A percentile compares a stretch with the other conserved stretches of the same genome.
These are phyloP conservation scores for Trachops cirrhosus DNA, from an alignment of 2,797 vertebrate species.

Conservation along the genomic window DNA sequence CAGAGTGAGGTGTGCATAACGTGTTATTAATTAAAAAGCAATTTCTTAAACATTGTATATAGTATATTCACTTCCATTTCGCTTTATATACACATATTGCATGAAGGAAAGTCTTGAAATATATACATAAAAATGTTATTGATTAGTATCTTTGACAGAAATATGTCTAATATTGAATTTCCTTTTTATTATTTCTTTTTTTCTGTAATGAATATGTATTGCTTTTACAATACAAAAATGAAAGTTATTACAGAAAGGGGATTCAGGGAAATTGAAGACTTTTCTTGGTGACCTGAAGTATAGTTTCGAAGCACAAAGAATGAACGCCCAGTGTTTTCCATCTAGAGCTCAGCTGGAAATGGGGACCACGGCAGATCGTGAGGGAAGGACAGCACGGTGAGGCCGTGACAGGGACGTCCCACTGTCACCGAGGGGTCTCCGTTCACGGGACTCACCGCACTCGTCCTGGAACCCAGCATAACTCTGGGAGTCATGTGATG, in stretches of 20 bases:
- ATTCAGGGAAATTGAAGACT: neutral
- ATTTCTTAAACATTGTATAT: neutral
- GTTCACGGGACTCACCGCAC: neutral
- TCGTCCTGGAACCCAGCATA: neutral
- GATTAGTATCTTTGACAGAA: conserved; percentile 38
- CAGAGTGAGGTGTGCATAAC: neutral
- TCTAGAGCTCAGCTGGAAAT: neutral
- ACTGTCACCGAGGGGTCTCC: neutral
- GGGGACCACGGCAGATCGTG: neutral
- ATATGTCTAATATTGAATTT: conserved; percentile 25
- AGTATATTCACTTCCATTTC: conserved; percentile 10
- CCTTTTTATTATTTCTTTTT: conserved; percentile 45
- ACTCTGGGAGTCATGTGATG: neutral
- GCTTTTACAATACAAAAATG: conserved; percentile 32
- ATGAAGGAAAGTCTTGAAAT: conserved; percentile 28
- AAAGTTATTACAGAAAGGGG: conserved; percentile 41
- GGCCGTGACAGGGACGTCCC: neutral
- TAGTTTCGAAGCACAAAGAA: neutral
- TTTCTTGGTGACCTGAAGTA: conserved; percentile 20
- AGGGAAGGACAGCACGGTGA: neutral
- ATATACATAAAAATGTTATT: conserved; percentile 37
- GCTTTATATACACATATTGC: conserved; percentile 19
- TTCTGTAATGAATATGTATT: conserved; percentile 43
- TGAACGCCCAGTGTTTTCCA: neutral
- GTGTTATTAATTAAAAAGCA: neutral